Percentiles rank a stretch among this genome's conserved stretches.
These are phyloP conservation scores for Philereme vetulata DNA, from an alignment of 2,888 invertebrate genomes.

Conservation along the genomic window DNA sequence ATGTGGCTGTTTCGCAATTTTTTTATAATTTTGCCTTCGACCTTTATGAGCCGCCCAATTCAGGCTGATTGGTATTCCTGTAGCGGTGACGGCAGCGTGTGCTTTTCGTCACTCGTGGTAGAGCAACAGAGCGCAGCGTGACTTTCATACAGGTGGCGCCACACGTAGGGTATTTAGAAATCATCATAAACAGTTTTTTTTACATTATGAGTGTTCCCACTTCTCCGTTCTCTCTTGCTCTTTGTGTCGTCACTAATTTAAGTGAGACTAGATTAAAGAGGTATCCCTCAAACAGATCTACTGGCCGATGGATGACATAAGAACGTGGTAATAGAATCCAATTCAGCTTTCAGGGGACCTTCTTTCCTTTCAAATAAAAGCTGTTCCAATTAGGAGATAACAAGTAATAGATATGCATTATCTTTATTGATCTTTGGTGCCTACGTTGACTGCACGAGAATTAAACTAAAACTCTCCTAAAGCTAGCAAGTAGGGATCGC, in stretches of 20 bases:
- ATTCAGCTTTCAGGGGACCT: no score
- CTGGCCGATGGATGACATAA: no score
- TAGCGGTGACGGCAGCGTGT: conserved; percentile 59
- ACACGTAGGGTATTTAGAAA: conserved; percentile 48
- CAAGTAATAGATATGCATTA: background rate
- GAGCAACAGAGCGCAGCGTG: conserved; percentile 64
- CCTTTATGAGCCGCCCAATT: conserved; percentile 80
- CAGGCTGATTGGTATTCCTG: conserved; percentile 79
- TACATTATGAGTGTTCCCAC: conserved; percentile 1
- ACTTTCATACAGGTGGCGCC: conserved; percentile 54
- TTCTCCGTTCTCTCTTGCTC: no score
- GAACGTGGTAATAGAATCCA: no score
- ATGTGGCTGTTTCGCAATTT: conserved; percentile 76
- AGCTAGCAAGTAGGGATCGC: conserved; percentile 4
- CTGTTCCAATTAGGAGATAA: conserved; percentile 7
- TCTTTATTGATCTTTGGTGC: no score
- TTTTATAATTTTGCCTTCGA: conserved; percentile 79
- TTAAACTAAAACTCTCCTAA: conserved; percentile 2
- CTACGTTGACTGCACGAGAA: background rate
- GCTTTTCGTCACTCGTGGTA: conserved; percentile 76
- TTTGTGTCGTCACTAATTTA: no score
- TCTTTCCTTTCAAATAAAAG: no score
- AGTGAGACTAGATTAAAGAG: no score
- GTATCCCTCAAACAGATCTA: no score
- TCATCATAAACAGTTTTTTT: conserved; percentile 26